Conservation (phyloP, 1,140 invertebrate species). For the Megathymus violae region DNA sequence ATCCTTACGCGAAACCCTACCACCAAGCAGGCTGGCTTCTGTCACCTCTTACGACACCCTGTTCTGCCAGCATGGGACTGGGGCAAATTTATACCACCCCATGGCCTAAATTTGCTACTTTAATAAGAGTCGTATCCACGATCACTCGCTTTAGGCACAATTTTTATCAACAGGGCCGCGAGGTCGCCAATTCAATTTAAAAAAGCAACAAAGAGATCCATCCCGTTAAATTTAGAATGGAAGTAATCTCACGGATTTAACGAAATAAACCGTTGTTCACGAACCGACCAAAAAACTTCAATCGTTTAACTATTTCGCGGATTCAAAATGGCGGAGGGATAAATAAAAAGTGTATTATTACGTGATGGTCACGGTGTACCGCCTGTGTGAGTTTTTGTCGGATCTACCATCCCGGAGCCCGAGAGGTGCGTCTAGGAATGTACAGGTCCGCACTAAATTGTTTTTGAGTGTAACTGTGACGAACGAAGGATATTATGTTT, state of each 20-base stretch:
- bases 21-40: no score
- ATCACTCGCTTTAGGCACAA: no score
- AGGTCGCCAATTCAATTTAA: no score
- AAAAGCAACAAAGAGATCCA: no score
- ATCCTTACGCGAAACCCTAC: no score
- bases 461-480: not conserved
- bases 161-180: no score
- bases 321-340: conserved; percentile 13
- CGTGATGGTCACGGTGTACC: conserved; percentile 49
- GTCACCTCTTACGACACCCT: no score
- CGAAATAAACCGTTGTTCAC: conserved; percentile 1
- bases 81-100: no score
- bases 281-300: conserved; percentile 4
- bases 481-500: not conserved
- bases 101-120: no score
- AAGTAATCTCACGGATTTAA: conserved; percentile 3
- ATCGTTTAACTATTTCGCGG: conserved; percentile 42
- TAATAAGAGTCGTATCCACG: no score
- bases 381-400: conserved; percentile 55
- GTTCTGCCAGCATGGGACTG: no score
- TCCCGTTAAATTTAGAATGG: no score
- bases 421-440: conserved; percentile 63
- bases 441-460: conserved; percentile 41
- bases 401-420: conserved; percentile 45
- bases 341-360: conserved; percentile 42